Conservation (phyloP, 2,113 vertebrate species). For the Rhinopithecus roxellana region DNA sequence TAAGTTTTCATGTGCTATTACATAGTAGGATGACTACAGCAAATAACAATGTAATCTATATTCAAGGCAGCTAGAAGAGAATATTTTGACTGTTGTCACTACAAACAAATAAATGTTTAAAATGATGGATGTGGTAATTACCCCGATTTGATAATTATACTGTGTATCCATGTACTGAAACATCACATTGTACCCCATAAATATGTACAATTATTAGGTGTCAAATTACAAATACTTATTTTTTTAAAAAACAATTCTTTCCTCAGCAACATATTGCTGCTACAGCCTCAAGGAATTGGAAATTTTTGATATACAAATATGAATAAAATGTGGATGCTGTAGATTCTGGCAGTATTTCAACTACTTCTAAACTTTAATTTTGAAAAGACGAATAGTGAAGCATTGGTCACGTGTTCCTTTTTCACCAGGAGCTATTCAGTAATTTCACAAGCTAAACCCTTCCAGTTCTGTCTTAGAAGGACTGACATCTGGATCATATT, state of each 20-base stretch:
- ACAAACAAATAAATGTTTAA: neutral
- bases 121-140: neutral
- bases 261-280: neutral
- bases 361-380: neutral
- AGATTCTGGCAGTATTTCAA: neutral
- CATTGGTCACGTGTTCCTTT: neutral
- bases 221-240: neutral
- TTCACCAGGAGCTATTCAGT: constrained; percentile 8
- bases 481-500: constrained; percentile 67
- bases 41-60: neutral
- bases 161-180: neutral
- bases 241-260: neutral
- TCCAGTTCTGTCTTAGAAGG: constrained; percentile 15
- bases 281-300: neutral
- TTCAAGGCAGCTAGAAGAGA: neutral
- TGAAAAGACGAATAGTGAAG: neutral
- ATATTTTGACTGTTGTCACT: neutral
- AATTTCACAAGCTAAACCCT: constrained; percentile 16
- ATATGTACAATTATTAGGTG: neutral
- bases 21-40: neutral
- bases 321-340: neutral
- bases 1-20: neutral
- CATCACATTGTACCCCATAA: neutral
- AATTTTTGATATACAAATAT: neutral
- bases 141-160: neutral